phyloP scores from a whole-genome alignment of 2,888 invertebrate genomes.

The Cheilosia pagana region DNA sequence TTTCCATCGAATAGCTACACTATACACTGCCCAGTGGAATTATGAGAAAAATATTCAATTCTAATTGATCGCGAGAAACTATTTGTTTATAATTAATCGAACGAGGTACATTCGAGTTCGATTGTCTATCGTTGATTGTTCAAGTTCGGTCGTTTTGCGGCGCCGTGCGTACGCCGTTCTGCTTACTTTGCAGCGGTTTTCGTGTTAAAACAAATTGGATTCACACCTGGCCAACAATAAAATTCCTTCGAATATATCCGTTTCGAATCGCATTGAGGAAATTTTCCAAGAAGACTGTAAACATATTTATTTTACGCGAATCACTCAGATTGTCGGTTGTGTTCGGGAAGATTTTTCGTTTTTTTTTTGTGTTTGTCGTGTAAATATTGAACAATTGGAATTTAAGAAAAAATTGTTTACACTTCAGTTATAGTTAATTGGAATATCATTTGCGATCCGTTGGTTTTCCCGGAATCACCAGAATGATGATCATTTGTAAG shows the following conservation, averaged over 20 bases:
- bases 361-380: background rate
- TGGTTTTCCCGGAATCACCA: slow-evolving; percentile 19
- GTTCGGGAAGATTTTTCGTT: background rate
- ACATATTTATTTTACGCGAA: slow-evolving; percentile 34
- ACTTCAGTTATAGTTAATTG: slow-evolving; percentile 40
- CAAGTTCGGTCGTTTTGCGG: slow-evolving; percentile 24
- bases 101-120: slow-evolving; percentile 21
- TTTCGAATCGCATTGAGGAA: slow-evolving; percentile 8
- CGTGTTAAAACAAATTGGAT: slow-evolving; percentile 33
- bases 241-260: slow-evolving; percentile 40
- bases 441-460: slow-evolving; percentile 3
- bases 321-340: slow-evolving; percentile 2
- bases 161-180: slow-evolving; percentile 41
- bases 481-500: slow-evolving; percentile 65
- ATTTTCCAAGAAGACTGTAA: slow-evolving; percentile 17
- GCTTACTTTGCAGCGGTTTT: slow-evolving; percentile 23
- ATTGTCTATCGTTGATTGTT: slow-evolving; percentile 46
- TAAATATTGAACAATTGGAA: slow-evolving; percentile 38
- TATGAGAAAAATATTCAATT: slow-evolving; percentile 15
- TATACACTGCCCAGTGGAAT: slow-evolving; percentile 23
- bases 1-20: slow-evolving; percentile 60
- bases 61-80: slow-evolving; percentile 44
- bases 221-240: slow-evolving; percentile 36
- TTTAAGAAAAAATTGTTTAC: slow-evolving; percentile 34
- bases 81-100: slow-evolving; percentile 60